Evolutionary conservation across 1,140 invertebrate genomes (phyloP).

Genomic region (Eciton burchellii): DNA sequence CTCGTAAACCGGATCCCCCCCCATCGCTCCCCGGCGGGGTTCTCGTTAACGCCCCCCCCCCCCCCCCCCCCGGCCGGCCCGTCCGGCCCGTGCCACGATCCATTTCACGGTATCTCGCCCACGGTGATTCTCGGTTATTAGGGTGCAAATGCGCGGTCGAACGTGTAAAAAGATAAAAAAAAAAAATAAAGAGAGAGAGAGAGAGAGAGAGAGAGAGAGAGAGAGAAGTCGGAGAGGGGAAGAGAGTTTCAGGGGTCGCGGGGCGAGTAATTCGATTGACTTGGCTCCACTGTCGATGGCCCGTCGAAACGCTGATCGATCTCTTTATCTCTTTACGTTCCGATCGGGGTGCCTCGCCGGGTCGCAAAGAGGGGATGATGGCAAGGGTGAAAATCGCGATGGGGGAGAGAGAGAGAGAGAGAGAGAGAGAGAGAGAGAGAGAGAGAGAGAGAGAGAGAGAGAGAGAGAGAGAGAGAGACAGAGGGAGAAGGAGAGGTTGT

Average conservation of each 20-base stretch:
- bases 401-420: slow-evolving; percentile 7
- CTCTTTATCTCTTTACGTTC: neutral
- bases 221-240: neutral
- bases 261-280: neutral
- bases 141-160: slow-evolving; percentile 37
- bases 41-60: neutral
- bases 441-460: slow-evolving; percentile 13
- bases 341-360: neutral
- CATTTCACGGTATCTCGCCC: slow-evolving; percentile 58
- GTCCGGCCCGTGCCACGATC: neutral
- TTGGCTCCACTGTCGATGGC: slow-evolving; percentile 1
- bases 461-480: neutral
- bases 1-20: slow-evolving; percentile 30
- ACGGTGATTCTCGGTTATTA: slow-evolving; percentile 51
- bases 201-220: neutral
- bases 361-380: neutral
- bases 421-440: neutral
- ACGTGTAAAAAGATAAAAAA: slow-evolving; percentile 9
- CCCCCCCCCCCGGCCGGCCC: neutral
- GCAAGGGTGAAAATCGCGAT: neutral
- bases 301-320: neutral
- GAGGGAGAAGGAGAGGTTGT: neutral
- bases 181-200: neutral
- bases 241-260: neutral
- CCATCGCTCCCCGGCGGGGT: slow-evolving; percentile 9